Conservation (phyloP, 2,113 vertebrate species). For the Ploceus nigricollis region DNA sequence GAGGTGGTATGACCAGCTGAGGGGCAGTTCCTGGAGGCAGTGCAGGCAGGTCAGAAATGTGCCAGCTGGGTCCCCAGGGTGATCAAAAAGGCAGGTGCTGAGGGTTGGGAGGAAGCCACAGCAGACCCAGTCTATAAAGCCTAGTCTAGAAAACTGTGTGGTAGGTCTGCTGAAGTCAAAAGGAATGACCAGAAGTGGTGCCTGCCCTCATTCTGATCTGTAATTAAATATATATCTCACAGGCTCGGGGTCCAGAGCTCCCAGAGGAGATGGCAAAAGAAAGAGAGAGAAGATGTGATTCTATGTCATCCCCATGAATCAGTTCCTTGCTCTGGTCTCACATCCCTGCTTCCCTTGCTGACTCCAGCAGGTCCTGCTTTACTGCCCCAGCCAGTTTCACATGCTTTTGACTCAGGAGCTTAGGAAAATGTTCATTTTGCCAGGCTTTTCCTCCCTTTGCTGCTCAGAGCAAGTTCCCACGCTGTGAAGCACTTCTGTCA, state of each 20-base stretch:
- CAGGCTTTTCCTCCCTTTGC: not conserved
- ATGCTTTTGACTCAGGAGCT: not conserved
- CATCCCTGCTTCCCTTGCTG: not conserved
- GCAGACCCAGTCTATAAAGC: not conserved
- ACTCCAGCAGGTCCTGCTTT: slow-evolving; percentile 35
- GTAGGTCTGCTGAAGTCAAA: not conserved
- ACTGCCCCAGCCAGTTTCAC: slow-evolving; percentile 38
- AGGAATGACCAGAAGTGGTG: not conserved
- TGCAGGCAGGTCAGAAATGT: not conserved
- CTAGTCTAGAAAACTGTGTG: not conserved
- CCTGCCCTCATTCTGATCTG: not conserved
- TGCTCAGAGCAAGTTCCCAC: slow-evolving; percentile 28
- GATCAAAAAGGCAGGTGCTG: not conserved
- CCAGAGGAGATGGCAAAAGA: not conserved
- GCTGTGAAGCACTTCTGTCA: not conserved
- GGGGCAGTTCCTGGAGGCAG: not conserved
- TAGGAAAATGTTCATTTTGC: slow-evolving; percentile 25
- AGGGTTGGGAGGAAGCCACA: not conserved
- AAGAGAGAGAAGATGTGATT: not conserved
- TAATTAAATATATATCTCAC: rapidly evolving
- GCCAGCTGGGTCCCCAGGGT: not conserved
- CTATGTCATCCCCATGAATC: not conserved
- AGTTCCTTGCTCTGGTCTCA: not conserved
- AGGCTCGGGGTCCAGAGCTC: not conserved
- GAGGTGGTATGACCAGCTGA: rapidly evolving